Evolutionary conservation across 1,140 invertebrate species (phyloP).

Genomic region (Leptinotarsa defecta): DNA sequence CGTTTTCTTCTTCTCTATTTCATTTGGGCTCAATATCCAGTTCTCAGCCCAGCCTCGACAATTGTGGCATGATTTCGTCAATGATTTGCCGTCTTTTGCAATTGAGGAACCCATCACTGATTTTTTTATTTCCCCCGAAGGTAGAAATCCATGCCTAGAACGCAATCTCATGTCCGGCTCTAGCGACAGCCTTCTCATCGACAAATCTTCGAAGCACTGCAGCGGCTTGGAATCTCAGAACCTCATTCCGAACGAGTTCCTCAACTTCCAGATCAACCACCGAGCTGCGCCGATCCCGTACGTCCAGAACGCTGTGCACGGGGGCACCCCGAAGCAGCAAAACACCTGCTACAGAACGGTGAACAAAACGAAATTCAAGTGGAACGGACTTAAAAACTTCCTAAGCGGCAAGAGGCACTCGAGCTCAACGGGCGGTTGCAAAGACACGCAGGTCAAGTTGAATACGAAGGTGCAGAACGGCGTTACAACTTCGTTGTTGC

Average conservation of each 20-base stretch:
- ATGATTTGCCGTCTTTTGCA: no score
- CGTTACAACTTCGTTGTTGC: constrained; percentile 51
- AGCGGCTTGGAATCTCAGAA: constrained; percentile 58
- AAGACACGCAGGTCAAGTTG: constrained; percentile 63
- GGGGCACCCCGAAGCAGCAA: constrained; percentile 63
- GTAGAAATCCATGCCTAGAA: constrained; percentile 83
- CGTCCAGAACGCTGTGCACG: constrained; percentile 75
- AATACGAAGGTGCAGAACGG: constrained; percentile 43
- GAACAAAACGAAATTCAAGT: constrained; percentile 46
- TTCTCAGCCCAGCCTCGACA: no score
- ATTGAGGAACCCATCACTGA: no score
- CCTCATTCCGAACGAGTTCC: constrained; percentile 52
- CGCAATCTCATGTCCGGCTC: constrained; percentile 74
- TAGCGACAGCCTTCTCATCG: constrained; percentile 68
- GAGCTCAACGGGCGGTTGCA: constrained; percentile 39
- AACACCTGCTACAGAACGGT: constrained; percentile 38
- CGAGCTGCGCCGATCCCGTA: constrained; percentile 70
- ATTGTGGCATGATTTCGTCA: no score
- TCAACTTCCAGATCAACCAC: constrained; percentile 55
- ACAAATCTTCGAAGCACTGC: constrained; percentile 70
- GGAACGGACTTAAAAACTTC: constrained; percentile 53
- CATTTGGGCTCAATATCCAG: no score
- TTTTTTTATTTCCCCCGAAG: not conserved
- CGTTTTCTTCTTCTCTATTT: constrained; percentile 25
- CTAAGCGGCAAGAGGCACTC: constrained; percentile 44